Percentiles rank a stretch among this genome's conserved stretches.
Conservation (phyloP, 2,113 vertebrate species). For the Stigmatopora nigra region DNA sequence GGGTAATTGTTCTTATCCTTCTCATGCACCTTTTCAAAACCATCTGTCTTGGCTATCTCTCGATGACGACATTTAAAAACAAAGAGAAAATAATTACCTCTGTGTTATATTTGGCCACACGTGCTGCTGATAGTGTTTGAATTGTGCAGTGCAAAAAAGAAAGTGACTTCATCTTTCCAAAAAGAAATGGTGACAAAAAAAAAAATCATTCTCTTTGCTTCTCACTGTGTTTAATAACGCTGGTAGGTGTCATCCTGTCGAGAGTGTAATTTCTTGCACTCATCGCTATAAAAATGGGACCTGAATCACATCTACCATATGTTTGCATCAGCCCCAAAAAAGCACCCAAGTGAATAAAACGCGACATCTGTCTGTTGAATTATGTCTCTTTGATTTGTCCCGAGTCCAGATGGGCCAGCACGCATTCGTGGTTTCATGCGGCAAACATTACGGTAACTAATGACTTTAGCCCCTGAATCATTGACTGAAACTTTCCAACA, state of each 20-base stretch:
- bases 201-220: conserved; percentile 21
- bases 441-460: conserved; percentile 48
- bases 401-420: conserved; percentile 55
- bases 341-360: conserved; percentile 28
- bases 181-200: conserved; percentile 9
- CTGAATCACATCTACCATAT: conserved; percentile 33
- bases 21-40: not conserved
- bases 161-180: not conserved
- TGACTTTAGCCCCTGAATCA: conserved; percentile 47
- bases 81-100: not conserved
- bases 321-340: conserved; percentile 18
- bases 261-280: conserved; percentile 19
- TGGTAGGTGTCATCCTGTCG: conserved; percentile 41
- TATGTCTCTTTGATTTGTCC: conserved; percentile 55
- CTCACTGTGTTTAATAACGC: conserved; percentile 27
- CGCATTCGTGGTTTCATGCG: conserved; percentile 33
- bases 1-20: not conserved
- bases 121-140: not conserved
- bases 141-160: not conserved
- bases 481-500: conserved; percentile 35
- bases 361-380: conserved; percentile 53
- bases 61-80: not conserved
- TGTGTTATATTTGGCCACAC: not conserved
- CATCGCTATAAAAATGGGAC: conserved; percentile 17
- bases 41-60: not conserved